Evolutionary conservation across 2,797 vertebrate species (phyloP).

Genomic region (Orientallactaga sibirica): DNA sequence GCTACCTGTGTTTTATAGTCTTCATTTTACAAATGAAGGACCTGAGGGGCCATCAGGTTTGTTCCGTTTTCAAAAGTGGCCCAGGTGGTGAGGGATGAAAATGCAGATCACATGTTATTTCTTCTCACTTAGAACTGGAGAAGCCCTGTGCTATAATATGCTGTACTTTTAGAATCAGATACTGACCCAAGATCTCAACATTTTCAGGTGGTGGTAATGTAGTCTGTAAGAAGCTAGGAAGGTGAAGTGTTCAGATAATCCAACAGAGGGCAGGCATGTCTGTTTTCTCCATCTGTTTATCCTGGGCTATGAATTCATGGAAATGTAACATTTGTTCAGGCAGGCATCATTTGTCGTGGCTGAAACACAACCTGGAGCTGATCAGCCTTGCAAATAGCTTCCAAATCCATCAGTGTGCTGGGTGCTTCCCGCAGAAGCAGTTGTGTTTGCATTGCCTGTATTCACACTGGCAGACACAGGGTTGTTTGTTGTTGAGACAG

Average conservation of each 20-base stretch:
- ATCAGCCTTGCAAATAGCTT: slow-evolving; percentile 74
- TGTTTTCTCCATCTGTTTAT: slow-evolving; percentile 69
- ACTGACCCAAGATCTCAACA: background rate
- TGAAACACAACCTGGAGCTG: slow-evolving; percentile 57
- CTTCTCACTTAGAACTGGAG: background rate
- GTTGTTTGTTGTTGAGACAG: background rate
- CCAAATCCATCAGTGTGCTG: slow-evolving; percentile 14
- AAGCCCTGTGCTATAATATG: background rate
- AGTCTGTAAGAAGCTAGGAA: background rate
- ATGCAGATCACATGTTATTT: rapidly evolving
- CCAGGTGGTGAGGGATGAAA: background rate
- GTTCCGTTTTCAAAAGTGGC: background rate
- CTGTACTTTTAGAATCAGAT: background rate
- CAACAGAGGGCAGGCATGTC: slow-evolving; percentile 68
- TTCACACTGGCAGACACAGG: background rate
- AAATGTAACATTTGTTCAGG: slow-evolving; percentile 85
- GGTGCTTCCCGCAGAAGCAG: background rate
- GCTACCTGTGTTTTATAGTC: background rate
- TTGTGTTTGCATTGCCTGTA: background rate
- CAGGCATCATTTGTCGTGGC: slow-evolving; percentile 61
- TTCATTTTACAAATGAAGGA: slow-evolving; percentile 8
- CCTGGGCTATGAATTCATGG: slow-evolving; percentile 80
- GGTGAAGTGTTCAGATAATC: slow-evolving; percentile 60
- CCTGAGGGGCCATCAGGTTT: background rate
- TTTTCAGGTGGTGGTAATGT: background rate